A percentile compares a stretch with the other conserved stretches of the same genome.
Evolutionary conservation across 2,113 vertebrate genomes (phyloP).

Genomic region (Macrotis lagotis): DNA sequence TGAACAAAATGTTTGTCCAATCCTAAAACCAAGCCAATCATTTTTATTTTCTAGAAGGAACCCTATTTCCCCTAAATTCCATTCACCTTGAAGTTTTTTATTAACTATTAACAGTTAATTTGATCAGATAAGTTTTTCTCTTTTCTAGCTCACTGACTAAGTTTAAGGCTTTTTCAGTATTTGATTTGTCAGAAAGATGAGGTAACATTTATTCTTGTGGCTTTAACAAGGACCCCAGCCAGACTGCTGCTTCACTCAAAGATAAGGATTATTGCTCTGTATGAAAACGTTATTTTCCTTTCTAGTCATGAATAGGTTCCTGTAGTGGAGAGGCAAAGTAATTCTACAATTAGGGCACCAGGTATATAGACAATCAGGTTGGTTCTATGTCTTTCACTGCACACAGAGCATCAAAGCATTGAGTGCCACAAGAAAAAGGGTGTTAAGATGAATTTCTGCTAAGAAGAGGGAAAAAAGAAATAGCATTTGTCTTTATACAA

Average conservation of each 20-base stretch:
- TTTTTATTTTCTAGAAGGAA: neutral
- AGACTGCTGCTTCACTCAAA: neutral
- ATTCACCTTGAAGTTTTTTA: neutral
- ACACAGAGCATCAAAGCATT: neutral
- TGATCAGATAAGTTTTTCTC: neutral
- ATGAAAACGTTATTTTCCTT: slow-evolving; percentile 9
- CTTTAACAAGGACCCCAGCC: neutral
- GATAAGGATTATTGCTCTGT: slow-evolving; percentile 16
- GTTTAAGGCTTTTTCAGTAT: neutral
- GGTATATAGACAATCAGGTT: slow-evolving; percentile 2
- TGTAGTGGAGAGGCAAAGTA: neutral
- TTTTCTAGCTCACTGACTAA: neutral
- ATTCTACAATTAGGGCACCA: neutral
- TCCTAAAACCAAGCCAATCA: neutral
- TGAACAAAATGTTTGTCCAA: fast-evolving
- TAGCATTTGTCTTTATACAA: neutral
- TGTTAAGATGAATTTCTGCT: neutral
- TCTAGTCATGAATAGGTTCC: neutral
- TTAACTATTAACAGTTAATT: neutral
- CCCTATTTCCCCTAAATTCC: neutral
- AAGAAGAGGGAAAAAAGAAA: neutral
- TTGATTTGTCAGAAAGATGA: slow-evolving; percentile 10
- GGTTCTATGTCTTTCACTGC: neutral
- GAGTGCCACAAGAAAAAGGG: slow-evolving; percentile 9
- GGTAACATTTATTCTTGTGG: neutral